Evolutionary conservation across 2,113 vertebrate genomes (phyloP).

Genomic region (Synodontis membranacea): DNA sequence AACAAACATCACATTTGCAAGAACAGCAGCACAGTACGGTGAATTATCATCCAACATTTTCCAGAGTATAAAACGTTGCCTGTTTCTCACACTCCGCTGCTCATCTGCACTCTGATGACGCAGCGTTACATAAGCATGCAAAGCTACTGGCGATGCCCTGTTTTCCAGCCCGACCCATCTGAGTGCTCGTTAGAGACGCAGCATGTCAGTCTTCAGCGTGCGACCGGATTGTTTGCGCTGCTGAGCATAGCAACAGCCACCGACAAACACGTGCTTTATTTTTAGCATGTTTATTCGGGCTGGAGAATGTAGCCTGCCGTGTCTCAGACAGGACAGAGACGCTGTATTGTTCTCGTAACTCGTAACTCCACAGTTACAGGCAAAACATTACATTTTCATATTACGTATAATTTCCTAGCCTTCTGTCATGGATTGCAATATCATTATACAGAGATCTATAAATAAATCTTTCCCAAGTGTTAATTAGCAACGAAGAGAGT

Average conservation of each 20-base stretch:
- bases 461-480: not conserved
- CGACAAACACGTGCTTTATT: conserved; percentile 27
- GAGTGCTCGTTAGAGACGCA: not conserved
- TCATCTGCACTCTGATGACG: not conserved
- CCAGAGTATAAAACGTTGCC: not conserved
- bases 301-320: conserved; percentile 38
- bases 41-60: not conserved
- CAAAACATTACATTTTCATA: not conserved
- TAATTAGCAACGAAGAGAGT: not conserved
- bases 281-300: conserved; percentile 41
- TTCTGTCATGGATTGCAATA: not conserved
- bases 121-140: conserved; percentile 21
- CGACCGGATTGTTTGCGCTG: conserved; percentile 9
- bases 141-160: not conserved
- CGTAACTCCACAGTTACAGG: not conserved
- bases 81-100: not conserved
- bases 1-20: not conserved
- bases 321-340: not conserved
- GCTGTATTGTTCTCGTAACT: not conserved
- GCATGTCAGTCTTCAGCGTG: not conserved
- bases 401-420: not conserved
- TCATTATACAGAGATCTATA: not conserved
- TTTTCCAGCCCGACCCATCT: not conserved
- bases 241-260: conserved; percentile 31
- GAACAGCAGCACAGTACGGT: not conserved